phyloP scores from a whole-genome alignment of 2,797 vertebrate genomes.

The Melanotaenia pygmaea region DNA sequence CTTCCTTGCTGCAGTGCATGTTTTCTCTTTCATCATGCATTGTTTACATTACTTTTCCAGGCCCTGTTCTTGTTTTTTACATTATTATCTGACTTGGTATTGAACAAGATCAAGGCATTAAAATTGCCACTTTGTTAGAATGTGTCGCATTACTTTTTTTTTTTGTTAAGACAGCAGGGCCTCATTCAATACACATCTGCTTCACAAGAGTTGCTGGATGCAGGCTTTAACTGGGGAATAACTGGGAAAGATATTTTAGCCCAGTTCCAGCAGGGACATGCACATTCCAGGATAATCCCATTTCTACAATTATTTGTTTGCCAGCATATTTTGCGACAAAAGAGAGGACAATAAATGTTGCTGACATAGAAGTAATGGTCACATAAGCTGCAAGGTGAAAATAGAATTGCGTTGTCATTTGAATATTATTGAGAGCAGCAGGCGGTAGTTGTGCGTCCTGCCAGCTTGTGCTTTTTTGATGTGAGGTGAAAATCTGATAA shows the following conservation, averaged over 20 bases:
- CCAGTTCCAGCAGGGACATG: constrained; percentile 26
- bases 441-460: constrained; percentile 24
- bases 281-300: constrained; percentile 48
- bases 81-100: constrained; percentile 23
- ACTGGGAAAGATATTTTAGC: constrained; percentile 29
- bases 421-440: constrained; percentile 63
- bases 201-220: constrained; percentile 23
- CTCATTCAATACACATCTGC: constrained; percentile 15
- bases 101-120: constrained; percentile 35
- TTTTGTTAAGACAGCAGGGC: constrained; percentile 29
- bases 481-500: constrained; percentile 37
- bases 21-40: constrained; percentile 1
- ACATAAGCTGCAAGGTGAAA: constrained; percentile 73
- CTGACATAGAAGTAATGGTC: constrained; percentile 63
- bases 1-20: constrained; percentile 28
- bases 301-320: constrained; percentile 53
- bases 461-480: constrained; percentile 33
- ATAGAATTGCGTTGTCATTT: constrained; percentile 59
- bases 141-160: constrained; percentile 44
- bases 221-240: constrained; percentile 40
- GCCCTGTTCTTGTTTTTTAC: constrained; percentile 28
- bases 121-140: constrained; percentile 23
- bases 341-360: constrained; percentile 58
- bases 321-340: constrained; percentile 27
- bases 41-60: constrained; percentile 40